Evolutionary conservation across 37 sponge, comb jelly and placozoan species (phyloP), one percentile per base, ranked within the genome.

Genomic region (Spongia lamella): DNA sequence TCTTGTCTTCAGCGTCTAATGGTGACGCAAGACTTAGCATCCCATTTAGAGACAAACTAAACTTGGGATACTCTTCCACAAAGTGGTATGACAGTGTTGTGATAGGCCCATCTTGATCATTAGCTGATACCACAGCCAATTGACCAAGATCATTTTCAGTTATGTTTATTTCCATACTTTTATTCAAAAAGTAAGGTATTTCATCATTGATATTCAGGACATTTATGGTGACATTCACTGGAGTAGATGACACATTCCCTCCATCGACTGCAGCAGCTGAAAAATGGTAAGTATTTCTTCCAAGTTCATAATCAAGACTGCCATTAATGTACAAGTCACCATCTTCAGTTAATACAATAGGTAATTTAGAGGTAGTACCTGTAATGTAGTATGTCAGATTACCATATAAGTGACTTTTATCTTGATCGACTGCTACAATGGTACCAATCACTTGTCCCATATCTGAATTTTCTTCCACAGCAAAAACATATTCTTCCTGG

Each of bases 181-280:
- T 66, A 13, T 62, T 27, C 29, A 27, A 43, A 16, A 86, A 56
- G 17, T 76, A 38, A 2, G 86, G 86, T 33, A 60, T 1, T 31
- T 85, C 30, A 47, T 85, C 86, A 65, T 85, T 79, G 26, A 79
- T 35, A 66, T 85, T 73, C 25, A 38, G 19, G 0, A 82, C 59
- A 21, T 15, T 1, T 20, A 82, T 37, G 29, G 49, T 40, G 15
- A 82, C 19, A 13, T 17, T 52, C 2, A 61, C 63, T 16, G 63
- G 56, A 1, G 56, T 62, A 19, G 85, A 77, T 15, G 60, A 14
- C 9, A 73, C 56, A n/a, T 56, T 56, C 11, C 70, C 70, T 24
- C 77, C 70, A 86, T 90, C 91, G 61, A 15, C 56, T 1, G 91
- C 91, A 38, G 82, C 56, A 1, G 86, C 68, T 20, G 77, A 37